phyloP scores from a whole-genome alignment of 2,113 vertebrate species.

The Xyrauchen texanus region DNA sequence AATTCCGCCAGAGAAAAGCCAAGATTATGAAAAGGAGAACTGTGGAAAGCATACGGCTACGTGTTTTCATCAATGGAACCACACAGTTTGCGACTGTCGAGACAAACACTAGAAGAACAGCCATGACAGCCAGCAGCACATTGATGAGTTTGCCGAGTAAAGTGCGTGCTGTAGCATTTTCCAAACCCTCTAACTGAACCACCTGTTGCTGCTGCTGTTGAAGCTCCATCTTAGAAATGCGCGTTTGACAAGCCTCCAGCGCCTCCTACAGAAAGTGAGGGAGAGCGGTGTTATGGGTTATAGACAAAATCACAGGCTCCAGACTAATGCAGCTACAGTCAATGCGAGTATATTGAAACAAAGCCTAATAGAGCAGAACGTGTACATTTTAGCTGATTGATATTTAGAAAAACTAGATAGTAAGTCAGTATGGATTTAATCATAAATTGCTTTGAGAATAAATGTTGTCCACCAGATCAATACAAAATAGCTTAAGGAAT shows the following conservation, averaged over 20 bases:
- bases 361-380: background rate
- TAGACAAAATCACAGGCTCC: background rate
- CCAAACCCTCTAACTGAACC: slow-evolving; percentile 92
- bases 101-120: slow-evolving; percentile 92
- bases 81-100: slow-evolving; percentile 96
- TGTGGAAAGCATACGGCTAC: slow-evolving; percentile 90
- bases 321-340: background rate
- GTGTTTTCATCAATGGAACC: slow-evolving; percentile 94
- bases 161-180: slow-evolving; percentile 90
- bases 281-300: background rate
- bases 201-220: slow-evolving; percentile 98
- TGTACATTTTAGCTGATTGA: background rate
- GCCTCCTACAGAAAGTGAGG: slow-evolving; percentile 79
- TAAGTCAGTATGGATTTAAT: too few species aligned
- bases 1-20: slow-evolving; percentile 95
- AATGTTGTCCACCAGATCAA: background rate
- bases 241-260: slow-evolving; percentile 93
- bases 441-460: slow-evolving; percentile 6
- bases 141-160: slow-evolving; percentile 96
- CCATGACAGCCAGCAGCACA: slow-evolving; percentile 93
- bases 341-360: background rate
- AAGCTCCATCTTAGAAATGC: slow-evolving; percentile 98
- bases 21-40: slow-evolving; percentile 85
- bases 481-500: slow-evolving; percentile 5
- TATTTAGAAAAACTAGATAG: background rate